phyloP scores from a whole-genome alignment of 1,140 invertebrate genomes.

The Diuraphis noxia region DNA sequence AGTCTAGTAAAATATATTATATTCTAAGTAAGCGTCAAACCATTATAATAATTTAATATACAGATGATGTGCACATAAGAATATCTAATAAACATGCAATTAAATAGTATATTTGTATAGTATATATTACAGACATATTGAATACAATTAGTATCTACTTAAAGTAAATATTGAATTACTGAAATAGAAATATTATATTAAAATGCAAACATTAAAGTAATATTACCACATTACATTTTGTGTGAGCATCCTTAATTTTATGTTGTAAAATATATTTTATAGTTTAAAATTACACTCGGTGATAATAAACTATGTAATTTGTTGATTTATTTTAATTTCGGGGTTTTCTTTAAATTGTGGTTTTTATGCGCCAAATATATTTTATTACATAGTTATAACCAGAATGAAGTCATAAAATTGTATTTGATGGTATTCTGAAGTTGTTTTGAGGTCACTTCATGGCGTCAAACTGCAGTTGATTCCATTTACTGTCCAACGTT shows the following conservation, averaged over 20 bases:
- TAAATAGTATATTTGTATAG: no score
- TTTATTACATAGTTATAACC: constrained; percentile 17
- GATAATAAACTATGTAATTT: constrained; percentile 8
- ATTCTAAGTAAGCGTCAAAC: neutral
- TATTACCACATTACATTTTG: neutral
- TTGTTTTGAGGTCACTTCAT: constrained; percentile 2
- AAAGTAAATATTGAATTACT: no score
- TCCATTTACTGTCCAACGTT: neutral
- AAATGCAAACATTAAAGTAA: neutral
- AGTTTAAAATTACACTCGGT: neutral
- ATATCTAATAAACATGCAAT: no score
- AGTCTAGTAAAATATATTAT: neutral
- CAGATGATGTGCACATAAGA: neutral
- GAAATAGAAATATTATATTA: neutral
- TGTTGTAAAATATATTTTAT: neutral
- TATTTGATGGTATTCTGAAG: constrained; percentile 15
- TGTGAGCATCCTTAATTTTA: neutral
- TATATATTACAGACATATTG: neutral
- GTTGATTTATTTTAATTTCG: constrained; percentile 21
- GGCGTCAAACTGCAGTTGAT: constrained; percentile 15
- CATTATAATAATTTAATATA: neutral
- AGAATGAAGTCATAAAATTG: constrained; percentile 23
- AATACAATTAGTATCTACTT: neutral
- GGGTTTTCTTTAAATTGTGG: neutral
- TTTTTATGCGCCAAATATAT: neutral